A percentile compares a stretch with the other conserved stretches of the same genome.
Conservation (phyloP, 2,113 vertebrate genomes). For the Ceyx cyanopectus region DNA sequence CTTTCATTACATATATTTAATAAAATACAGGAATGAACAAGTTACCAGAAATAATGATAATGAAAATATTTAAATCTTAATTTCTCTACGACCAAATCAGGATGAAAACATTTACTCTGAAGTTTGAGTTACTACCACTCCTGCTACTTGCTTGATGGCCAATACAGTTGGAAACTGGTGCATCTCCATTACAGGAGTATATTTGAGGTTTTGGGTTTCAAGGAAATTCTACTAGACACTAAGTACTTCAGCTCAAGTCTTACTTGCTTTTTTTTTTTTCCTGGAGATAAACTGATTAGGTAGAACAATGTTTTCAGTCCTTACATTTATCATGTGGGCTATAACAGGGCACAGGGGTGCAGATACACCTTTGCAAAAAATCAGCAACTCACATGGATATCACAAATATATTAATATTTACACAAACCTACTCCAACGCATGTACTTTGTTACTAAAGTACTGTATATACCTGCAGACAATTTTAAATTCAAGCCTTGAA, state of each 20-base stretch:
- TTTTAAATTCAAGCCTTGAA: neutral
- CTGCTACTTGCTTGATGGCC: neutral
- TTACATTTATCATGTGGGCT: neutral
- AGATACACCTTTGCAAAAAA: neutral
- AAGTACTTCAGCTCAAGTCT: neutral
- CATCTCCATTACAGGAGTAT: neutral
- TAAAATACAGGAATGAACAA: neutral
- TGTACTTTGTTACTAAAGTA: neutral
- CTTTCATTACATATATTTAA: neutral
- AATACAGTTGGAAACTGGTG: neutral
- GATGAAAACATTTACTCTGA: neutral
- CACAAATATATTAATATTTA: neutral
- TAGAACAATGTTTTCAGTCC: neutral
- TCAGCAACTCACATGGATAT: neutral
- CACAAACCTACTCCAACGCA: neutral
- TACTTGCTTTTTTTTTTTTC: neutral
- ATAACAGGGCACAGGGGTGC: rapidly evolving
- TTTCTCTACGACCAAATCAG: neutral
- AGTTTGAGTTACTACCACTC: neutral
- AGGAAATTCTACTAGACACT: neutral
- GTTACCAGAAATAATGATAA: neutral
- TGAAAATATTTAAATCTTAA: neutral
- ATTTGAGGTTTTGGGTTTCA: neutral
- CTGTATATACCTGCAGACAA: neutral
- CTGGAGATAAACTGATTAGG: neutral